Evolutionary conservation across 2,888 invertebrate genomes (phyloP).

Genomic region (Nematopogon swammerdamellus): DNA sequence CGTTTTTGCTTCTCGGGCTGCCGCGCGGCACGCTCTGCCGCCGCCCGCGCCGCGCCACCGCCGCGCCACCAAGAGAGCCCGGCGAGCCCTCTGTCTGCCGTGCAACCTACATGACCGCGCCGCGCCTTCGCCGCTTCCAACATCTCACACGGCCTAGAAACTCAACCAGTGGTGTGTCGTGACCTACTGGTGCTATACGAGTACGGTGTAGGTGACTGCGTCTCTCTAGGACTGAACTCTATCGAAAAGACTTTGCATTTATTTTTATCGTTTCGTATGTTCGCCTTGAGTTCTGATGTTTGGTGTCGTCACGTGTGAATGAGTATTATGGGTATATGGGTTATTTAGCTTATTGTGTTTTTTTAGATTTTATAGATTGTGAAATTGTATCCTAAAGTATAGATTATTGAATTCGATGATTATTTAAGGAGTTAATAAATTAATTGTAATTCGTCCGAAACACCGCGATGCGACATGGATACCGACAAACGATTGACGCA

Average conservation of each 20-base stretch:
- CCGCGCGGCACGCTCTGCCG: slow-evolving; percentile 2
- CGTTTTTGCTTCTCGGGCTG: background rate
- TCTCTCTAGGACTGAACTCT: background rate
- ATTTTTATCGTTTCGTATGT: background rate
- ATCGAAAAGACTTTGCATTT: background rate
- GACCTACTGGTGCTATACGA: background rate
- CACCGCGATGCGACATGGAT: no score
- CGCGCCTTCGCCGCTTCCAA: slow-evolving; percentile 12
- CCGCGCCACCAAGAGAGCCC: background rate
- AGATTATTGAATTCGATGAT: no score
- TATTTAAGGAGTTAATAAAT: no score
- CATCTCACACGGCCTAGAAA: background rate
- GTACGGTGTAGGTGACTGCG: background rate
- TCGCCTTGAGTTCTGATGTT: background rate
- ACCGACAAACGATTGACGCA: background rate
- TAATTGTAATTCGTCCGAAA: no score
- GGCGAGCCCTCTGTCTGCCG: background rate
- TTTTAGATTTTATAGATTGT: no score
- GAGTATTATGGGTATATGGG: background rate
- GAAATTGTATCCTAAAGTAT: no score
- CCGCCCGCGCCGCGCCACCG: background rate
- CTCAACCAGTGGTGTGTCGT: background rate
- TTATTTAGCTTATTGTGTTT: no score
- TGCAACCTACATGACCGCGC: slow-evolving; percentile 13
- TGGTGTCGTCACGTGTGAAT: background rate